phyloP scores from a whole-genome alignment of 2,888 invertebrate species.

The Temnothorax ravouxi region DNA sequence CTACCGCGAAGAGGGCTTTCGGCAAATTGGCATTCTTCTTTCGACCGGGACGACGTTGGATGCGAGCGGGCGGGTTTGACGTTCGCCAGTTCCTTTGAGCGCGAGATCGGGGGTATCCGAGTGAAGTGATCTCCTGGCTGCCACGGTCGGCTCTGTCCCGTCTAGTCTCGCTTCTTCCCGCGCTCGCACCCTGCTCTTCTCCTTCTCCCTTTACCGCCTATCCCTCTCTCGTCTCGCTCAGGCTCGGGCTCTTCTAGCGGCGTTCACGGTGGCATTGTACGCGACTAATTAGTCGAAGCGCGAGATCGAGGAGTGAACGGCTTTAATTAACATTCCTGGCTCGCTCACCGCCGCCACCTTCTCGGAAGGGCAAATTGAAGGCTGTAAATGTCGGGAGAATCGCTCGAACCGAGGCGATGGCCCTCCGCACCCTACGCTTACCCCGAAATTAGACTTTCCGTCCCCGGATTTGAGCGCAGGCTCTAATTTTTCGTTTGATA shows the following conservation, averaged over 20 bases:
- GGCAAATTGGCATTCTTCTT: constrained; percentile 84
- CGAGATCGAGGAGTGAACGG: constrained; percentile 85
- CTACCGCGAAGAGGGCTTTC: constrained; percentile 77
- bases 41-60: constrained; percentile 71
- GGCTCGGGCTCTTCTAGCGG: constrained; percentile 68
- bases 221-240: constrained; percentile 62
- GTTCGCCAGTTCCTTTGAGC: constrained; percentile 80
- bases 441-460: constrained; percentile 78
- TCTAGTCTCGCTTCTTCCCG: constrained; percentile 51
- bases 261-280: constrained; percentile 83
- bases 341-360: constrained; percentile 81
- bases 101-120: constrained; percentile 76
- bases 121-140: constrained; percentile 82
- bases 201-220: constrained; percentile 63
- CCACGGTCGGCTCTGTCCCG: constrained; percentile 73
- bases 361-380: constrained; percentile 84
- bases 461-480: constrained; percentile 52
- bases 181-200: constrained; percentile 53
- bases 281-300: constrained; percentile 86
- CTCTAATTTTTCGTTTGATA: constrained; percentile 59
- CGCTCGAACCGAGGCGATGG: constrained; percentile 76
- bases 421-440: constrained; percentile 64
- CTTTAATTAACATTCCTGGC: constrained; percentile 86
- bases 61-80: constrained; percentile 78
- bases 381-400: constrained; percentile 84